These are phyloP conservation scores for Amblyornis subalaris DNA, from an alignment of 2,113 vertebrate genomes.

Conservation along the genomic window DNA sequence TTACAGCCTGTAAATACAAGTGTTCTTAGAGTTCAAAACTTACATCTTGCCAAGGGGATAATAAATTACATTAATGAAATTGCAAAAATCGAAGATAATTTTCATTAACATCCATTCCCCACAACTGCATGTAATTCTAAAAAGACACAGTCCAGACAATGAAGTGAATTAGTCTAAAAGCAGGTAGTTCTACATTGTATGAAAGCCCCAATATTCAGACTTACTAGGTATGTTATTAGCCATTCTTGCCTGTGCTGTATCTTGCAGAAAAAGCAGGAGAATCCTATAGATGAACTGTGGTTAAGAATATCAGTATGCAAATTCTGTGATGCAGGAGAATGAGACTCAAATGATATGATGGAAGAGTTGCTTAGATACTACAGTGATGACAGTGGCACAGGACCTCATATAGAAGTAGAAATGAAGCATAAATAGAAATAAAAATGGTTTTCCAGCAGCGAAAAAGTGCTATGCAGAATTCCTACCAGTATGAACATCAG, in stretches of 20 bases:
- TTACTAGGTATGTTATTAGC: background rate
- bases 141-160: background rate
- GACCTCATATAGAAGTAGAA: background rate
- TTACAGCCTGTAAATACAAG: background rate
- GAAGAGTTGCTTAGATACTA: conserved; percentile 26
- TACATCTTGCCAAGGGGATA: background rate
- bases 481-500: background rate
- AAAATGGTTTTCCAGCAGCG: background rate
- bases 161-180: background rate
- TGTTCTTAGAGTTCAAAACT: background rate
- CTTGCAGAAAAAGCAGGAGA: background rate
- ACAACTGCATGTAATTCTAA: background rate
- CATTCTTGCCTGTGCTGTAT: background rate
- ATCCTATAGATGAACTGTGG: background rate
- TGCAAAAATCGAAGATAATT: background rate
- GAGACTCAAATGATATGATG: background rate
- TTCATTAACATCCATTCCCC: background rate
- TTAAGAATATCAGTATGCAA: background rate
- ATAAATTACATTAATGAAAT: background rate
- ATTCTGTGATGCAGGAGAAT: background rate
- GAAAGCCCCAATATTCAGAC: background rate
- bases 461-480: background rate
- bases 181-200: background rate
- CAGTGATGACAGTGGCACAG: background rate
- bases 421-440: background rate